Conservation (phyloP, 2,113 vertebrate genomes). For the Noctilio leporinus region DNA sequence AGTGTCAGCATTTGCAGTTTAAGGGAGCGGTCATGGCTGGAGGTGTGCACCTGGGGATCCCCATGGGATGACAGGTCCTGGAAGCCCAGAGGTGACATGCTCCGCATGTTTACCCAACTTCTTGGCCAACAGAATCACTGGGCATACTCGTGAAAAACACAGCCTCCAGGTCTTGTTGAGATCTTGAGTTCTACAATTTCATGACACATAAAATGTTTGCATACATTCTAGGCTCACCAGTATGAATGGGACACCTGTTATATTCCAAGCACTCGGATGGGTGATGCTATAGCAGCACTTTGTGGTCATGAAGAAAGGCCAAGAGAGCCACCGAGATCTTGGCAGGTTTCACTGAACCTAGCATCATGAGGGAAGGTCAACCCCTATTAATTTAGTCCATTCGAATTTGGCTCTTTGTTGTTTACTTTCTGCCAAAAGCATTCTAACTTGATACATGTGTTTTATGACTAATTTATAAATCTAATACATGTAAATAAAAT, state of each 20-base stretch:
- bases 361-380: background rate
- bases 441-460: background rate
- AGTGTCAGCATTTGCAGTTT: background rate
- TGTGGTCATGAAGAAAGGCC: background rate
- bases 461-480: background rate
- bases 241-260: background rate
- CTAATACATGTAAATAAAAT: slow-evolving; percentile 1
- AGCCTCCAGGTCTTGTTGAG: background rate
- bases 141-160: background rate
- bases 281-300: background rate
- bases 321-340: background rate
- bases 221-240: background rate
- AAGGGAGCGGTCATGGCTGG: background rate
- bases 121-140: background rate
- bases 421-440: background rate
- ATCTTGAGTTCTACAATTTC: background rate
- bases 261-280: background rate
- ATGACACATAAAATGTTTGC: background rate
- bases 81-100: background rate
- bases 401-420: background rate
- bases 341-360: background rate
- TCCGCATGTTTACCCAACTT: background rate
- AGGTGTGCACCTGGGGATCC: background rate
- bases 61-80: background rate
- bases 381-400: background rate